These are phyloP conservation scores for Pterocles orientalis DNA, from an alignment of 2,113 vertebrate genomes.

Conservation along the genomic window DNA sequence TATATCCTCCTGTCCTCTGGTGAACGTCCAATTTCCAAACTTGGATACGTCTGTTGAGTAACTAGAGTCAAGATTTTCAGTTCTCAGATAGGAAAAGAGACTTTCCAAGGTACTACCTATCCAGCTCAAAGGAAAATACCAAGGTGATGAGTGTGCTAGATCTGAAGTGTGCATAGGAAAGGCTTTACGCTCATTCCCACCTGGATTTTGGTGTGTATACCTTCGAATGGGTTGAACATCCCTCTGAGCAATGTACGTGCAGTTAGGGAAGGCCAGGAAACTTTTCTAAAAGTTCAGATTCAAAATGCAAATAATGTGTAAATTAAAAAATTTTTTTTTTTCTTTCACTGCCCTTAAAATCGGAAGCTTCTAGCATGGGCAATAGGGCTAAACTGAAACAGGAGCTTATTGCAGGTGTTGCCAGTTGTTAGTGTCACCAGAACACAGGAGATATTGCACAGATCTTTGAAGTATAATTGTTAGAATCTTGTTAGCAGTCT, in stretches of 20 bases:
- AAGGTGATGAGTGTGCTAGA: neutral
- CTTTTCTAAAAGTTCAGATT: neutral
- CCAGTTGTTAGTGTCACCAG: neutral
- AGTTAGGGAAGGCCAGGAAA: neutral
- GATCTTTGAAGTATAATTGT: neutral
- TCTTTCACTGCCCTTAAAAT: neutral
- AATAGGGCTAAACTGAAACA: neutral
- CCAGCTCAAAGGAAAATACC: neutral
- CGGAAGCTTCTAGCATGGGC: neutral
- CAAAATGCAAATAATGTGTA: neutral
- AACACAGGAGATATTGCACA: neutral
- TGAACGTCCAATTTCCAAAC: conserved; percentile 21
- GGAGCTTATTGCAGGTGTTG: neutral
- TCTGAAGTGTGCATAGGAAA: neutral
- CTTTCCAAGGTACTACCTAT: neutral
- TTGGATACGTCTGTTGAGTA: neutral
- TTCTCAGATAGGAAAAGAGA: neutral
- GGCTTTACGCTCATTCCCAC: neutral
- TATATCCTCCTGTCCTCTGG: neutral
- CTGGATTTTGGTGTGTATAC: neutral
- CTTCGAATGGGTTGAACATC: neutral
- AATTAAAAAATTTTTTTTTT: neutral
- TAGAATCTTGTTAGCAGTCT: neutral
- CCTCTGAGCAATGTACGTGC: neutral
- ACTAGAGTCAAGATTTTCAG: neutral